Evolutionary conservation across 2,888 invertebrate genomes (phyloP).

Genomic region (Diarsia dahlii): DNA sequence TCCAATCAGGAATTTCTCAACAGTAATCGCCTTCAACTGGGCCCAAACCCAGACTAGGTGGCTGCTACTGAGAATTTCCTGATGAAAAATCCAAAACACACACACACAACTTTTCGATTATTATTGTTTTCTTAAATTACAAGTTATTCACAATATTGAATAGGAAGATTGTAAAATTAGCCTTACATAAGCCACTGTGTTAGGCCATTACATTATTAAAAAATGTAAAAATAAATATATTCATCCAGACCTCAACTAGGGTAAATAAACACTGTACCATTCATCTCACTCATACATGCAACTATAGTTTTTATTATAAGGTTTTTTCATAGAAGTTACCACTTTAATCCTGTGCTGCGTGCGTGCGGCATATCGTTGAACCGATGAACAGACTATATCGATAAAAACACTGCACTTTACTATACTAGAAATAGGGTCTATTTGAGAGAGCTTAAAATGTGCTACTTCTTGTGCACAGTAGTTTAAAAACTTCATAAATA

Average conservation of each 20-base stretch:
- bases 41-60: background rate
- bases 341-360: background rate
- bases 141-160: too few relatives aligned
- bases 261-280: background rate
- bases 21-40: background rate
- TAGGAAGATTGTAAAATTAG: background rate
- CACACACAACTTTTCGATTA: too few relatives aligned
- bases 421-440: background rate
- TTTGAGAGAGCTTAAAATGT: background rate
- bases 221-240: conserved; percentile 35
- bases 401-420: background rate
- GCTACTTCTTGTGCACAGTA: background rate
- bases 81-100: too few relatives aligned
- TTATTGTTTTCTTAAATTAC: too few relatives aligned
- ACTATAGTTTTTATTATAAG: conserved; percentile 15
- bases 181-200: background rate
- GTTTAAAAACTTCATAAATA: background rate
- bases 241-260: conserved; percentile 6
- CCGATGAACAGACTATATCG: background rate
- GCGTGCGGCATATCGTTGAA: background rate
- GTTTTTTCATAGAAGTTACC: background rate
- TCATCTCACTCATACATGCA: conserved; percentile 13
- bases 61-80: too few relatives aligned
- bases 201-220: conserved; percentile 8
- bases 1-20: too few relatives aligned